A percentile compares a stretch with the other conserved stretches of the same genome.
Conservation (phyloP, 1,140 invertebrate species). For the Trichonephila inaurata region DNA sequence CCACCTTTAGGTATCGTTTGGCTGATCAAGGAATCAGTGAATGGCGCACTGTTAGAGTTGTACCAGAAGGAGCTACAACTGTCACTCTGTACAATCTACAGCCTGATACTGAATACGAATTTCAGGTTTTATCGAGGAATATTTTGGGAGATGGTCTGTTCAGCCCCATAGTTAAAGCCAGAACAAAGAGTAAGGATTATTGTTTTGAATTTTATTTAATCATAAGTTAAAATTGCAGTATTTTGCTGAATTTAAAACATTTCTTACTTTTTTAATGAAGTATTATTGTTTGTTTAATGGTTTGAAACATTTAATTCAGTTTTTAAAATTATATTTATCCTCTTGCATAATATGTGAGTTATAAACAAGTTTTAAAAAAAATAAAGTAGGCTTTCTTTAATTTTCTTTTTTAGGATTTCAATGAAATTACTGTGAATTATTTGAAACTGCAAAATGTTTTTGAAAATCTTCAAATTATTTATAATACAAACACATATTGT, state of each 20-base stretch:
- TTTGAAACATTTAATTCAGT: too few species aligned
- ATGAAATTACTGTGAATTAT: neutral
- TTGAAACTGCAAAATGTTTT: too few species aligned
- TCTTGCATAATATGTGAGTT: too few species aligned
- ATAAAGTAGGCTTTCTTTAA: too few species aligned
- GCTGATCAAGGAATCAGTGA: slow-evolving; percentile 80
- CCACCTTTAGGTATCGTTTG: slow-evolving; percentile 65
- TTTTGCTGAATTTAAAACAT: too few species aligned
- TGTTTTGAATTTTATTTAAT: neutral
- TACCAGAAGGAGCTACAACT: slow-evolving; percentile 92
- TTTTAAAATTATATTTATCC: too few species aligned
- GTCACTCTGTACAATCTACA: slow-evolving; percentile 94
- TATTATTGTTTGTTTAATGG: too few species aligned
- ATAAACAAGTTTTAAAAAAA: too few species aligned
- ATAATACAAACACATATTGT: too few species aligned
- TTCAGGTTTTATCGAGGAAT: slow-evolving; percentile 97
- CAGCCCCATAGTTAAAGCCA: slow-evolving; percentile 93
- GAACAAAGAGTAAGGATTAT: slow-evolving; percentile 89
- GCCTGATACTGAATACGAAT: slow-evolving; percentile 95
- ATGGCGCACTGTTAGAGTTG: slow-evolving; percentile 94
- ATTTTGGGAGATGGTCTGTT: slow-evolving; percentile 95
- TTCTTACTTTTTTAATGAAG: too few species aligned
- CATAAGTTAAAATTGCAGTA: too few species aligned
- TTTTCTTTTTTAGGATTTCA: neutral
- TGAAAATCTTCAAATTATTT: too few species aligned